phyloP scores from a whole-genome alignment of 2,797 vertebrate species.

The Lepus townsendii region DNA sequence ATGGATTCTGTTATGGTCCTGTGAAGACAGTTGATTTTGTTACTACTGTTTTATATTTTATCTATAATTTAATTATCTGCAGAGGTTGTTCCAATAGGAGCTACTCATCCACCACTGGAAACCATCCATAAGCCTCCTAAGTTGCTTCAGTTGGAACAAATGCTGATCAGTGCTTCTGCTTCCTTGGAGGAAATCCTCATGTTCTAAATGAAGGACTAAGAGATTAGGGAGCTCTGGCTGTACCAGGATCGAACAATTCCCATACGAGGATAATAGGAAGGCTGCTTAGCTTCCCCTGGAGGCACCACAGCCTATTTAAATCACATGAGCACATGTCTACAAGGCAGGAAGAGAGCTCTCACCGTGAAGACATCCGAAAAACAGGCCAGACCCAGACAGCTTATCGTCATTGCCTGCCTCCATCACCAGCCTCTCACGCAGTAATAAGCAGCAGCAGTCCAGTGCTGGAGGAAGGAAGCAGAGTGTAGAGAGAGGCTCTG shows the following conservation, averaged over 20 bases:
- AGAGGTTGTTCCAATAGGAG: background rate
- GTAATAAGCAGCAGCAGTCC: background rate
- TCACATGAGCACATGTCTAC: no score
- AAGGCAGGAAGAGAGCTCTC: background rate
- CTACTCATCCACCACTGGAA: background rate
- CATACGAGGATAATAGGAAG: background rate
- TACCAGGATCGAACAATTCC: background rate
- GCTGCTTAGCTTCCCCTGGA: background rate
- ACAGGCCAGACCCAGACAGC: background rate
- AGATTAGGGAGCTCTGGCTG: background rate
- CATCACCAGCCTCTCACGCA: background rate
- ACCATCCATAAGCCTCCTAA: background rate
- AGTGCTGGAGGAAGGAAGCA: background rate
- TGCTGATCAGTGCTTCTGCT: background rate
- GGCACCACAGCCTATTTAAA: no score
- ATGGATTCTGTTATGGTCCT: background rate
- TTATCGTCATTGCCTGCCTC: background rate
- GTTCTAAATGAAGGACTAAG: background rate
- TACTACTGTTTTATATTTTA: background rate
- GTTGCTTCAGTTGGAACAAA: background rate
- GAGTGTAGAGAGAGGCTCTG: background rate
- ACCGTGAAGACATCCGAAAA: background rate
- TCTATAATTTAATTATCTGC: background rate
- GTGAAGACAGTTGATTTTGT: background rate
- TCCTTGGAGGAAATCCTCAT: background rate